These are phyloP conservation scores for Cryptoprocta ferox DNA, from an alignment of 2,797 vertebrate genomes.

Conservation along the genomic window DNA sequence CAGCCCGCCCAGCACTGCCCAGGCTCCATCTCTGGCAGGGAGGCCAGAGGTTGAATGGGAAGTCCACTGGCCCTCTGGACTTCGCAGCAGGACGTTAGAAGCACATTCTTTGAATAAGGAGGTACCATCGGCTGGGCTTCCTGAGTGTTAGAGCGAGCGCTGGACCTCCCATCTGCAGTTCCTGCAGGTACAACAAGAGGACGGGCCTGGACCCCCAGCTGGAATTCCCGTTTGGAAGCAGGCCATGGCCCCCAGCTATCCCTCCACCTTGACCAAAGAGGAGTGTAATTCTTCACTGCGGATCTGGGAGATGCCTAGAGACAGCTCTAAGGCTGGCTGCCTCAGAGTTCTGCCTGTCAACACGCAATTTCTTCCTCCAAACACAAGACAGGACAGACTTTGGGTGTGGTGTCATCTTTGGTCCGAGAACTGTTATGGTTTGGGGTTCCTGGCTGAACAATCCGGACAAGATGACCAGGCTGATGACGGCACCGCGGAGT, in stretches of 20 bases:
- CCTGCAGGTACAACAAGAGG: neutral
- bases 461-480: neutral
- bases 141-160: neutral
- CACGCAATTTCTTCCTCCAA: neutral
- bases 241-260: fast-evolving
- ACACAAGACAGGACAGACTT: neutral
- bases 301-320: neutral
- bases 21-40: neutral
- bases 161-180: neutral
- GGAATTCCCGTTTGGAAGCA: neutral
- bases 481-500: fast-evolving
- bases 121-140: neutral
- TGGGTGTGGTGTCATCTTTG: conserved; percentile 46
- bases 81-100: neutral
- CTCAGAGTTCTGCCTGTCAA: neutral
- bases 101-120: neutral
- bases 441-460: neutral
- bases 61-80: neutral
- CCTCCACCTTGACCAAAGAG: neutral
- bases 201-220: neutral
- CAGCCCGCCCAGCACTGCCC: neutral
- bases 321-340: neutral
- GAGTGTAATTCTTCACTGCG: neutral
- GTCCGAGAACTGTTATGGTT: conserved; percentile 24
- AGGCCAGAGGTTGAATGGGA: neutral